A percentile compares a stretch with the other conserved stretches of the same genome.
phyloP scores from a whole-genome alignment of 2,797 vertebrate genomes.

The Babyrousa celebensis region DNA sequence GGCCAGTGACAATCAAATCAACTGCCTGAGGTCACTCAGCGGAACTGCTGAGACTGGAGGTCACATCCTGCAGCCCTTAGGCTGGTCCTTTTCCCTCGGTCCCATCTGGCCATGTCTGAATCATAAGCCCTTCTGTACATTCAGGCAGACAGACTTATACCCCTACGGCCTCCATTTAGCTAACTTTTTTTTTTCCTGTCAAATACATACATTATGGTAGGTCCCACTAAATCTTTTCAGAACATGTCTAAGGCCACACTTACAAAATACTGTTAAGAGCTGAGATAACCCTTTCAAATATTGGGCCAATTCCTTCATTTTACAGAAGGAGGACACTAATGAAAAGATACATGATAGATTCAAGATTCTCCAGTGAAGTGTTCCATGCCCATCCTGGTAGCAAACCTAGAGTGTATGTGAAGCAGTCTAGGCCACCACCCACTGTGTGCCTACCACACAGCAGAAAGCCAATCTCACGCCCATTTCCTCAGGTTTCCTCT shows the following conservation, averaged over 20 bases:
- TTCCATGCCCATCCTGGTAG: rapidly evolving
- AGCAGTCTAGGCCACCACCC: too few species aligned
- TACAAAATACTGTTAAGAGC: background rate
- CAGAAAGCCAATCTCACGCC: background rate
- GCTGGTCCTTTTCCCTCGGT: background rate
- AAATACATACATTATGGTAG: background rate
- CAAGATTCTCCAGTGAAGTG: background rate
- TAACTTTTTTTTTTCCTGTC: background rate
- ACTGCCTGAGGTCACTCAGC: background rate
- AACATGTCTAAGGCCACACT: background rate
- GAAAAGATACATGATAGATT: background rate
- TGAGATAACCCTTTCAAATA: background rate
- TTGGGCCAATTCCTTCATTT: background rate
- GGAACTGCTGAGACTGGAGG: background rate
- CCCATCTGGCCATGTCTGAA: background rate
- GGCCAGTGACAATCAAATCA: background rate
- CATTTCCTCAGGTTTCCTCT: background rate
- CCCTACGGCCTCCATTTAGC: background rate
- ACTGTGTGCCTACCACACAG: rapidly evolving
- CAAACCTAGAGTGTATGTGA: background rate
- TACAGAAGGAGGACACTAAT: background rate
- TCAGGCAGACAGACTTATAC: background rate
- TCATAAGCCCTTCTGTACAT: rapidly evolving
- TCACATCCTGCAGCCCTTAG: background rate
- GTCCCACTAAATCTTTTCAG: background rate